These are phyloP conservation scores for Micromys minutus DNA, from an alignment of 2,113 vertebrate genomes.

Conservation along the genomic window DNA sequence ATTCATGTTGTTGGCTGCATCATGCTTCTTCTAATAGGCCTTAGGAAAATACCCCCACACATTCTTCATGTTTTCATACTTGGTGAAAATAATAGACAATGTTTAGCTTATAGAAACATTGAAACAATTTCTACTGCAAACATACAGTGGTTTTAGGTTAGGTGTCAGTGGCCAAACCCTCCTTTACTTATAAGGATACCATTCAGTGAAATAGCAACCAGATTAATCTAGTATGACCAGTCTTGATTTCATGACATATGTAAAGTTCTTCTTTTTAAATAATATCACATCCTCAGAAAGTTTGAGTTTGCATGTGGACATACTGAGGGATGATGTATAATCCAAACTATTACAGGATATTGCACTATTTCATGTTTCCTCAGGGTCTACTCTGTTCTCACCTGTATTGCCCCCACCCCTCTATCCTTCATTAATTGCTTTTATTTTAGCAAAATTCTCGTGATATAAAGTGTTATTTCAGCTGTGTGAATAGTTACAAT, in stretches of 20 bases:
- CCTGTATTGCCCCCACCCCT: too few relatives aligned
- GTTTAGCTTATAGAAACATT: neutral
- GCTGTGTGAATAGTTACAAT: too few relatives aligned
- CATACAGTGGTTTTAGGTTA: neutral
- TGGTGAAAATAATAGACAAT: neutral
- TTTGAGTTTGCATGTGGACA: neutral
- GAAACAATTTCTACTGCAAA: neutral
- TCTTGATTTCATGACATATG: neutral
- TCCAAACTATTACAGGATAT: neutral
- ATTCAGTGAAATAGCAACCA: neutral
- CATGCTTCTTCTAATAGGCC: neutral
- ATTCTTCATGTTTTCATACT: neutral
- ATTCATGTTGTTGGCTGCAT: neutral
- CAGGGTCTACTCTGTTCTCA: fast-evolving
- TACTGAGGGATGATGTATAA: neutral
- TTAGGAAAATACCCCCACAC: neutral
- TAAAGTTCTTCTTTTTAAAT: neutral
- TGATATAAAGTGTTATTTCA: neutral
- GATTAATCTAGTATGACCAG: neutral
- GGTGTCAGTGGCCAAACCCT: neutral
- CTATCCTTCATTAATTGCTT: neutral
- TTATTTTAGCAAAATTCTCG: fast-evolving
- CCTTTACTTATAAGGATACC: neutral
- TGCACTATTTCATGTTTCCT: neutral
- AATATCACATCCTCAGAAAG: neutral